These are phyloP conservation scores for Erpobdella octoculata DNA, from an alignment of 2,888 invertebrate species.

Conservation along the genomic window DNA sequence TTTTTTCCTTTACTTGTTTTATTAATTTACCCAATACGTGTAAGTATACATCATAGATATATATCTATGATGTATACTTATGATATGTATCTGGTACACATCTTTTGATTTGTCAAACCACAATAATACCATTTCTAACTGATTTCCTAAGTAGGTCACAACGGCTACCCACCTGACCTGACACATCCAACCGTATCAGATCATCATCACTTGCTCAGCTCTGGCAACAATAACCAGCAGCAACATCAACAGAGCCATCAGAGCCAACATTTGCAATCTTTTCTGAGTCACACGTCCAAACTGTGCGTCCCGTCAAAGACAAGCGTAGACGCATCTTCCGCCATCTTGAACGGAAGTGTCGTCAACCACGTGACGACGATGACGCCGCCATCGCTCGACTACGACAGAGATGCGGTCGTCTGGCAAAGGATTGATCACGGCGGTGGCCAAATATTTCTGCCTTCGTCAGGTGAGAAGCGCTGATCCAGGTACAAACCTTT, in stretches of 20 bases:
- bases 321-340: no score
- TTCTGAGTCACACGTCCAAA: neutral
- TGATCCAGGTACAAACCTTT: no score
- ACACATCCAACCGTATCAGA: slow-evolving; percentile 6
- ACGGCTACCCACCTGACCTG: neutral
- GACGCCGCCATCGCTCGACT: neutral
- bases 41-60: no score
- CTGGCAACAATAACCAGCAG: no score
- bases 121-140: neutral
- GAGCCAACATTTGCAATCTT: neutral
- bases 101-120: neutral
- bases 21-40: no score
- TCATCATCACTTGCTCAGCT: no score
- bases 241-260: neutral
- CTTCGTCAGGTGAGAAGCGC: neutral
- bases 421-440: neutral
- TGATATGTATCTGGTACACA: no score
- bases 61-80: no score
- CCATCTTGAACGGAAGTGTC: slow-evolving; percentile 10
- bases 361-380: neutral
- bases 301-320: no score
- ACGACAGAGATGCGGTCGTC: neutral
- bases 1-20: no score
- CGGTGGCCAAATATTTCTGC: neutral
- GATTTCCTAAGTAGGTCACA: neutral